phyloP scores from a whole-genome alignment of 1,140 invertebrate genomes.

The Papilio glaucus region DNA sequence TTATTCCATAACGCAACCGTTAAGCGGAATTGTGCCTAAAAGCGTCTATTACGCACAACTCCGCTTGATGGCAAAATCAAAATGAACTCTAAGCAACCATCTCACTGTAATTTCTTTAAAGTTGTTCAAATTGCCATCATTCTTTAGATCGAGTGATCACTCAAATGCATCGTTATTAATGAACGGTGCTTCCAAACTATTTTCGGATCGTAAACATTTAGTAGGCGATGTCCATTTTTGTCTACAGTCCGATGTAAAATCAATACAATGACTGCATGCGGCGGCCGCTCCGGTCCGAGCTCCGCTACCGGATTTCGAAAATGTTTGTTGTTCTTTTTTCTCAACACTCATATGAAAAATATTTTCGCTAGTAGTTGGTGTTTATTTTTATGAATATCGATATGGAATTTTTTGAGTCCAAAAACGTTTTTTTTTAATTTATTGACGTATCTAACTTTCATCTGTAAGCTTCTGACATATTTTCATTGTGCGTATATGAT shows the following conservation, averaged over 20 bases:
- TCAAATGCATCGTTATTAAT: neutral
- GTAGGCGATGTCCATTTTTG: conserved; percentile 59
- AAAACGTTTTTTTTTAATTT: neutral
- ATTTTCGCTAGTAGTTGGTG: conserved; percentile 12
- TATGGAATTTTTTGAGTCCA: neutral
- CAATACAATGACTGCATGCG: conserved; percentile 69
- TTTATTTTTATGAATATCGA: conserved; percentile 19
- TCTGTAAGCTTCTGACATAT: no score
- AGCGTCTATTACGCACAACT: no score
- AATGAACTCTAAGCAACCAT: no score
- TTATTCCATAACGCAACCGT: no score
- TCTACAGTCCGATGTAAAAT: conserved; percentile 71
- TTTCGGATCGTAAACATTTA: conserved; percentile 35
- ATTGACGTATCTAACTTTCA: neutral
- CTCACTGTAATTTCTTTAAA: neutral
- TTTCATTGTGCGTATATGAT: no score
- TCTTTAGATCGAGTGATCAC: neutral
- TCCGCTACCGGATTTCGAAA: conserved; percentile 53
- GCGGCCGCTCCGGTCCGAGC: conserved; percentile 56
- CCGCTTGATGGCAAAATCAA: no score
- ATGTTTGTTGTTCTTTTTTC: conserved; percentile 64
- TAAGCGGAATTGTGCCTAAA: no score
- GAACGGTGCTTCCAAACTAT: conserved; percentile 21
- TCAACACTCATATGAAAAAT: conserved; percentile 39
- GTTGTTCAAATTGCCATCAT: neutral